Percentiles rank a stretch among this genome's conserved stretches.
These are phyloP conservation scores for Drosophila meridiana DNA, from an alignment of 2,888 invertebrate species.

Conservation along the genomic window DNA sequence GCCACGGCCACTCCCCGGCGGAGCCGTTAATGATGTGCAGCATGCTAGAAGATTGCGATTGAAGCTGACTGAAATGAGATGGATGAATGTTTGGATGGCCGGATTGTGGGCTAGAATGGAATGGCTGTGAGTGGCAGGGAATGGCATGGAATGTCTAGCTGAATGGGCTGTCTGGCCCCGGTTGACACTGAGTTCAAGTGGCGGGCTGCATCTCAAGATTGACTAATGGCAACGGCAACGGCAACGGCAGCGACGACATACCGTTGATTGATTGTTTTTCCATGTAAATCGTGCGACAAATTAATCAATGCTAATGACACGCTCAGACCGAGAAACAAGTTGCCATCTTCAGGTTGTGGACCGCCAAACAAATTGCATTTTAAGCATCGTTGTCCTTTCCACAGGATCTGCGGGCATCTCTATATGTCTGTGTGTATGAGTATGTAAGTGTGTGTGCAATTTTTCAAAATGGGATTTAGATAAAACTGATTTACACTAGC, in stretches of 20 bases:
- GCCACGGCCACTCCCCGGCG: constrained; percentile 45
- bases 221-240: constrained; percentile 69
- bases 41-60: constrained; percentile 71
- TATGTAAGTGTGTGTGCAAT: constrained; percentile 47
- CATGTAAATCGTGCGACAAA: constrained; percentile 82
- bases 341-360: constrained; percentile 58
- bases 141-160: constrained; percentile 30
- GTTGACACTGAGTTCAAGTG: constrained; percentile 71
- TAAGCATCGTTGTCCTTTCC: constrained; percentile 56
- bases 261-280: constrained; percentile 82
- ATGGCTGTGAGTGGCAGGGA: background rate
- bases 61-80: constrained; percentile 52
- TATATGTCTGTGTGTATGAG: no score
- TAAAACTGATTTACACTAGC: constrained; percentile 72
- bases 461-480: constrained; percentile 70
- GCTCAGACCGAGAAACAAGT: constrained; percentile 65
- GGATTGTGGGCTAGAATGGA: constrained; percentile 14
- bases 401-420: constrained; percentile 39
- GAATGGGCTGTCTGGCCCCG: constrained; percentile 38
- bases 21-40: constrained; percentile 76
- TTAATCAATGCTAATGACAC: constrained; percentile 86
- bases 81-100: constrained; percentile 37
- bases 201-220: constrained; percentile 75
- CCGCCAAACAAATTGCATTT: constrained; percentile 74
- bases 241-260: constrained; percentile 50